phyloP scores from a whole-genome alignment of 2,113 vertebrate genomes.

The Antennarius striatus region DNA sequence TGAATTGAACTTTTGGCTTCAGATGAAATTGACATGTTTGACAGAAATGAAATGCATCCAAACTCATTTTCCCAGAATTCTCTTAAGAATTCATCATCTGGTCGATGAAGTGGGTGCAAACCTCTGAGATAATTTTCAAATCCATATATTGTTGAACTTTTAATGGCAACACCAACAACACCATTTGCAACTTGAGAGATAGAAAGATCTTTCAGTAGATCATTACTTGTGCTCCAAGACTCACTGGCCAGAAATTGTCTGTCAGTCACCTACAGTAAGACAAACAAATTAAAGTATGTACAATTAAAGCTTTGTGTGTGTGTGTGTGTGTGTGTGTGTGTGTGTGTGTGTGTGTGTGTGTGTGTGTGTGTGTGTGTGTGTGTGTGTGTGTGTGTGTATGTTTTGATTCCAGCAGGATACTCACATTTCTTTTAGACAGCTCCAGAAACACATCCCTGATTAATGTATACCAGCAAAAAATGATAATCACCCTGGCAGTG shows the following conservation, averaged over 20 bases:
- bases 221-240: constrained; percentile 73
- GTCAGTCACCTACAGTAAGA: constrained; percentile 60
- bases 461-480: constrained; percentile 72
- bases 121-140: constrained; percentile 63
- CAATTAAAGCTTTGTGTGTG: no score
- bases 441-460: constrained; percentile 63
- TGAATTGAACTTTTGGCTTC: constrained; percentile 24
- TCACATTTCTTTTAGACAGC: constrained; percentile 67
- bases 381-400: no score
- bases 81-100: constrained; percentile 56
- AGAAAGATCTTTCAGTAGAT: constrained; percentile 55
- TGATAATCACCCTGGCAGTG: constrained; percentile 69
- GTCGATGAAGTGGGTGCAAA: constrained; percentile 58
- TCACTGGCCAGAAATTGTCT: constrained; percentile 78
- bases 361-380: no score
- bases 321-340: no score
- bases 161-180: constrained; percentile 75
- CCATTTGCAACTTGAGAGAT: constrained; percentile 59
- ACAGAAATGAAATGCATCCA: constrained; percentile 45
- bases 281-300: background rate
- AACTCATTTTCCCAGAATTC: constrained; percentile 73
- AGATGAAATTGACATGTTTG: background rate
- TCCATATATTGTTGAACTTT: constrained; percentile 68
- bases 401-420: background rate
- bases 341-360: no score